These are phyloP conservation scores for Podilymbus podiceps DNA, from an alignment of 2,113 vertebrate genomes.

Conservation along the genomic window DNA sequence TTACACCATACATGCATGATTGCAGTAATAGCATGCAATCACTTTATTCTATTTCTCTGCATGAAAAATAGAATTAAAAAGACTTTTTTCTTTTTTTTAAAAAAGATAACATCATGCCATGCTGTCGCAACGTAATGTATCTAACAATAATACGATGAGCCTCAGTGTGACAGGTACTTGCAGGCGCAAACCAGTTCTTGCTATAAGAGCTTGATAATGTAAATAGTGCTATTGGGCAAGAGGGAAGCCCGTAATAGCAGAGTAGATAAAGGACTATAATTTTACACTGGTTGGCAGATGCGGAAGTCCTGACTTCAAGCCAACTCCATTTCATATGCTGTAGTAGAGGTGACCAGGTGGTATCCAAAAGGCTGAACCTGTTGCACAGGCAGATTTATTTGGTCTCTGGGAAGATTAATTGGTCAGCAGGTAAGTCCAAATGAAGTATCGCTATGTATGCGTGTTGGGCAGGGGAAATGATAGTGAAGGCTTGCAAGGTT, in stretches of 20 bases:
- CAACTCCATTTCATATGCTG: neutral
- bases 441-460: neutral
- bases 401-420: neutral
- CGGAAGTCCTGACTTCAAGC: neutral
- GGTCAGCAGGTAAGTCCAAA: neutral
- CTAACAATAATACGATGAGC: neutral
- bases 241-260: neutral
- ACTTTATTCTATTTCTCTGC: neutral
- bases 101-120: neutral
- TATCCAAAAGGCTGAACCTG: neutral
- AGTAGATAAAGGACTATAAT: neutral
- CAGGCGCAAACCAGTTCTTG: neutral
- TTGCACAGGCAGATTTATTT: neutral
- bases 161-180: neutral
- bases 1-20: neutral
- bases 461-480: neutral
- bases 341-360: neutral
- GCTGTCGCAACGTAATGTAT: neutral
- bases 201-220: neutral
- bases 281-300: neutral
- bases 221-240: neutral
- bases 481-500: neutral
- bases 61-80: neutral
- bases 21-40: neutral
- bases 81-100: neutral